Base-by-base conservation (phyloP, 2,797 vertebrate species). In the Enteromius anoplus region DNA sequence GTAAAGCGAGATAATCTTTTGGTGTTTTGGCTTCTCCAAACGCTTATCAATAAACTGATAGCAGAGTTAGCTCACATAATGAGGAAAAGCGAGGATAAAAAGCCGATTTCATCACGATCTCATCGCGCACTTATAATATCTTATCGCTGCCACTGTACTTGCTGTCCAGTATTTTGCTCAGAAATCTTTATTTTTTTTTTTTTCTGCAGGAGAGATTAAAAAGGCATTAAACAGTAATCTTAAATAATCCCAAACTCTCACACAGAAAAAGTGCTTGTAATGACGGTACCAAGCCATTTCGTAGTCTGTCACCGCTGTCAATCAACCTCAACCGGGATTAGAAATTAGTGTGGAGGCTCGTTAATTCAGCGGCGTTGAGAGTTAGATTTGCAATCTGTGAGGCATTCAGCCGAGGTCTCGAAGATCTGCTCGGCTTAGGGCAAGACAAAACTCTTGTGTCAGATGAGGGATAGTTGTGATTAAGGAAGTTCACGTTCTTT, bases 191-290 rank as follows among this genome's bases (percentile, higher is more conserved):
- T 94, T 95, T 42, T 42, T 42, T 42, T 96, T 58, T 96, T 96
- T 97, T 92, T 94, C 94, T 94, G 94, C 93, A 90, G 90, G 82
- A 89, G 90, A 96, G 96, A 97, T 97, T 97, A 97, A 95, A 96
- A 87, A 78, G 94, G 96, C 96, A 97, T 98, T 97, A 97, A 95
- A 94, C 94, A 91, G 95, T 98, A 97, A 98, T 96, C 97, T 97
- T 93, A 93, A 97, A 95, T 98, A 98, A 98, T 98, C 97, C 95
- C 94, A 95, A 95, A 90, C 93, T 93, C 96, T 95, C 95, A 94
- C 95, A 96, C 93, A 92, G 94, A 94, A 92, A 90, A 88, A 82
- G 78, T 83, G 89, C 89, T 88, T 87, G 91, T 91, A 91, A 90
- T 88, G 87, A 89, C 93, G 92, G 94, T 93, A 94, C 94, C 95